Evolutionary conservation across 2,888 invertebrate species (phyloP).

Genomic region (Pteria penguin): DNA sequence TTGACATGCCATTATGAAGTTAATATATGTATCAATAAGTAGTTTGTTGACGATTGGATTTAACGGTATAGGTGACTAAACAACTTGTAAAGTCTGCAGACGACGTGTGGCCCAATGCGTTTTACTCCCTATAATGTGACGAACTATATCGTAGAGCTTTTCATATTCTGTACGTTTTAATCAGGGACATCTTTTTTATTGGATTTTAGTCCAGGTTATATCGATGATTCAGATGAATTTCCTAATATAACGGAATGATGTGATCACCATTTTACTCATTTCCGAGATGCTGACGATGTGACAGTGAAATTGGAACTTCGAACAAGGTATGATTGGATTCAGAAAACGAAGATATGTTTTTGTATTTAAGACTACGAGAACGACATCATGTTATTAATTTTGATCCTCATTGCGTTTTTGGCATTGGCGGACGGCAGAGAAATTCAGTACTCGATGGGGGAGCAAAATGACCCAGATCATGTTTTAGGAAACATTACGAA

Average conservation of each 20-base stretch:
- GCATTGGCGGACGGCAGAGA: neutral
- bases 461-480: constrained; percentile 33
- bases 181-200: too few relatives aligned
- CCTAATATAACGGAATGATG: too few relatives aligned
- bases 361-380: too few relatives aligned
- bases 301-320: too few relatives aligned
- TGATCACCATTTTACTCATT: too few relatives aligned
- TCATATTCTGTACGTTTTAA: too few relatives aligned
- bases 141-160: too few relatives aligned
- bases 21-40: neutral
- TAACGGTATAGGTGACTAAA: neutral
- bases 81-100: neutral
- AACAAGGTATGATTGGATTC: too few relatives aligned
- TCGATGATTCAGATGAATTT: too few relatives aligned
- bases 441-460: constrained; percentile 14
- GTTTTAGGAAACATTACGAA: constrained; percentile 42
- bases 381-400: neutral
- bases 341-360: neutral
- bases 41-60: neutral
- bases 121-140: too few relatives aligned
- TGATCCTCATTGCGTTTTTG: neutral
- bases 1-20: neutral
- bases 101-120: neutral
- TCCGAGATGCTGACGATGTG: too few relatives aligned
- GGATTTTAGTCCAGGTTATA: too few relatives aligned